These are phyloP conservation scores for Netelia fuscicornis DNA, from an alignment of 2,888 invertebrate genomes.

Conservation along the genomic window DNA sequence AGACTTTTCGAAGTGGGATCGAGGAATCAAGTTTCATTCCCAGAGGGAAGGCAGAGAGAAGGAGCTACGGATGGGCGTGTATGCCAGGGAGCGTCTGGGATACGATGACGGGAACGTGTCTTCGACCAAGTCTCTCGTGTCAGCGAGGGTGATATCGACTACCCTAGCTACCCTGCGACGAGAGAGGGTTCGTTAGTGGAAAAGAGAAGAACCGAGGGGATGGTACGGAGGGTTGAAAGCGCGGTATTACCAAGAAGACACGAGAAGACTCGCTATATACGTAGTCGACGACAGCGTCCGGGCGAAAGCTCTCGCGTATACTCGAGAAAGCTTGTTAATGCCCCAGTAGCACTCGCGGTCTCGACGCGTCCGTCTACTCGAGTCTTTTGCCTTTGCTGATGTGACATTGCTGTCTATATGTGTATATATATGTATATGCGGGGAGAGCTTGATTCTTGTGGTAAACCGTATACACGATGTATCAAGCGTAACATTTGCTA, in stretches of 20 bases:
- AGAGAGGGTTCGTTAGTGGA: slow-evolving; percentile 79
- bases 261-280: slow-evolving; percentile 14
- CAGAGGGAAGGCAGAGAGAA: slow-evolving; percentile 14
- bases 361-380: slow-evolving; percentile 59
- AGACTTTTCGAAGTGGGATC: not conserved
- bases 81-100: slow-evolving; percentile 32
- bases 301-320: slow-evolving; percentile 56
- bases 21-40: slow-evolving; percentile 42
- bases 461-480: not conserved
- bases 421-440: not conserved
- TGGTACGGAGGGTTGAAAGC: slow-evolving; percentile 47
- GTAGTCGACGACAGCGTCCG: slow-evolving; percentile 2
- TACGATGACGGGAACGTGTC: slow-evolving; percentile 52
- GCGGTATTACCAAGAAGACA: slow-evolving; percentile 46
- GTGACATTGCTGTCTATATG: not conserved
- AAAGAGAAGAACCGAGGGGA: slow-evolving; percentile 74
- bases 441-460: not conserved
- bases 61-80: not conserved
- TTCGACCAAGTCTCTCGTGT: slow-evolving; percentile 36
- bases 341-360: slow-evolving; percentile 72
- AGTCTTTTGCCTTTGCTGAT: slow-evolving; percentile 22
- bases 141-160: slow-evolving; percentile 30
- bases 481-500: not conserved
- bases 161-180: slow-evolving; percentile 55
- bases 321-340: slow-evolving; percentile 79